Evolutionary conservation across 2,888 invertebrate genomes (phyloP).

Genomic region (Aphidius colemani): DNA sequence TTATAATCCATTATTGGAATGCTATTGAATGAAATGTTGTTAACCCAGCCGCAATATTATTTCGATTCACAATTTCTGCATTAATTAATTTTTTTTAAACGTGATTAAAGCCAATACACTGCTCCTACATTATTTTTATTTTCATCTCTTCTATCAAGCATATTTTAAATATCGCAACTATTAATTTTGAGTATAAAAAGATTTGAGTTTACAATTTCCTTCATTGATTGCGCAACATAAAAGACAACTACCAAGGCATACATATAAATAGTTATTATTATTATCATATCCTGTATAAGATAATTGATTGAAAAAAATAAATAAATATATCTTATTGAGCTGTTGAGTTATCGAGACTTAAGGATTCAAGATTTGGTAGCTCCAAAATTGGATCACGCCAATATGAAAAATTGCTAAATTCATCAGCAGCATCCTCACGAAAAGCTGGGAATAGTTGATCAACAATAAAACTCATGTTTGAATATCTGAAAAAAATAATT

Average conservation of each 20-base stretch:
- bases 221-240: constrained; percentile 31
- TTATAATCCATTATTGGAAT: constrained; percentile 16
- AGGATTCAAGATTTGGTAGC: constrained; percentile 51
- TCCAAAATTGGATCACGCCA: constrained; percentile 89
- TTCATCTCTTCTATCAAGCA: not conserved
- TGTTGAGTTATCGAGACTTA: constrained; percentile 36
- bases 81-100: too few species aligned
- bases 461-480: constrained; percentile 90
- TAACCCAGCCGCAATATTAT: too few species aligned
- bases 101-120: too few species aligned
- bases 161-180: constrained; percentile 6
- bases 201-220: constrained; percentile 8
- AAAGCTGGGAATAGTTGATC: constrained; percentile 95
- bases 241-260: constrained; percentile 29
- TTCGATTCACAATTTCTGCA: too few species aligned
- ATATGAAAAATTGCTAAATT: constrained; percentile 86
- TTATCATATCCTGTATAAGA: too few species aligned
- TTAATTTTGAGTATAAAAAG: constrained; percentile 42
- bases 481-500: constrained; percentile 73
- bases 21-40: constrained; percentile 3
- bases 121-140: too few species aligned
- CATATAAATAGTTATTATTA: too few species aligned
- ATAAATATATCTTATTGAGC: constrained; percentile 38
- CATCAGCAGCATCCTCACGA: constrained; percentile 66
- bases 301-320: constrained; percentile 13